These are phyloP conservation scores for Polyommatus icarus DNA, from an alignment of 2,888 invertebrate genomes.

Conservation along the genomic window DNA sequence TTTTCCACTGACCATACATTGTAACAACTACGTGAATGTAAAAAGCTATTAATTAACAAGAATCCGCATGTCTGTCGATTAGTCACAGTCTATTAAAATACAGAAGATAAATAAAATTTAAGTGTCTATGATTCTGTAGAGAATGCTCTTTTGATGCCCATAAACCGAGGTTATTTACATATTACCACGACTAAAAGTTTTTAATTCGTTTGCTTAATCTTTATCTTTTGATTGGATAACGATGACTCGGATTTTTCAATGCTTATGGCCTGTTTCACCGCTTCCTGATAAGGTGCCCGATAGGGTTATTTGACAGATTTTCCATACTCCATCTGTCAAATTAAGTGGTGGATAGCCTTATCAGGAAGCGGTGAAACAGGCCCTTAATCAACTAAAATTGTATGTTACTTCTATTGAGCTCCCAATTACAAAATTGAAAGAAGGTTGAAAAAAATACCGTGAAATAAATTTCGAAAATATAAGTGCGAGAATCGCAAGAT, in stretches of 20 bases:
- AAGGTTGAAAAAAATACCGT: not conserved
- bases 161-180: constrained; percentile 9
- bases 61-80: constrained; percentile 28
- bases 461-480: not conserved
- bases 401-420: not conserved
- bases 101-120: constrained; percentile 22
- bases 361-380: no score
- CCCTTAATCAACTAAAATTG: constrained; percentile 6
- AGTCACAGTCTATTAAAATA: constrained; percentile 21
- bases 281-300: no score
- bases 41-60: constrained; percentile 17
- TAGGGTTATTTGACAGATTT: no score
- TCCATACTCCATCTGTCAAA: no score
- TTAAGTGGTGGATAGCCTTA: no score
- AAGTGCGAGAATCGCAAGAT: not conserved
- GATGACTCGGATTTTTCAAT: constrained; percentile 9
- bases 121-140: constrained; percentile 13
- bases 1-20: not conserved
- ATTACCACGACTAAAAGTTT: constrained; percentile 2
- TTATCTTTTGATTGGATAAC: constrained; percentile 16
- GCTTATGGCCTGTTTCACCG: no score
- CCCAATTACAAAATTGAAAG: not conserved
- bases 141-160: constrained; percentile 8
- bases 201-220: constrained; percentile 9
- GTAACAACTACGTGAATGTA: not conserved